Evolutionary conservation across 2,888 invertebrate genomes (phyloP), one percentile per base, ranked within the genome.

Genomic region (Scrobipalpa costella): DNA sequence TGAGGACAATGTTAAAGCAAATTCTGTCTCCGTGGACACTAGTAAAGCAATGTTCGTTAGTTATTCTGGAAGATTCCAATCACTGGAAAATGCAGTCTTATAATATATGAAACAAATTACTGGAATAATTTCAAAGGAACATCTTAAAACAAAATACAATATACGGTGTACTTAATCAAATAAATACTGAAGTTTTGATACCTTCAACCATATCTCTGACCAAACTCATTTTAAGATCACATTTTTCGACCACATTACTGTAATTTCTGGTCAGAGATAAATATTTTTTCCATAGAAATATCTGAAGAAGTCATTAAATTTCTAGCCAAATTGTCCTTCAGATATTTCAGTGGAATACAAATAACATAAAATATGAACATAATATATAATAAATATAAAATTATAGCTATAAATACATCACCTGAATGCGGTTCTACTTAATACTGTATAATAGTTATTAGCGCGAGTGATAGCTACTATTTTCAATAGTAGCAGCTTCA

Each of bases 11-110:
- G 44, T 44, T 15, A 44, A 44, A 44, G 44, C 44, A 44, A 7
- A 6, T 44, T 44, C 15, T 44, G 44, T 44, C 44, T 44, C 44
- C 13, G 13, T 11, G 13, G 44, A n/a, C n/a, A 15, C 44, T 52
- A 13, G 19, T 52, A 21, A 21, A 52, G 19, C 19, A 21, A 52
- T 13, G 21, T 52, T 7, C 21, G 21, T 9, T 49, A 52, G 13
- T 69, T 69, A 66, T 52, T 44, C 69, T 75, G 77, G 76, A 77
- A 77, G 75, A 73, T 73, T 72, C 67, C 58, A 67, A 69, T 64
- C 65, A 63, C 27, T 72, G 73, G 71, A 72, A 73, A 73, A 15
- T 33, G 34, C 60, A 60, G 60, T 49, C 60, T 60, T 49, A 63
- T 49, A 62, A 44, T 47, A 60, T 57, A 57, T 33, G 21, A 63